Evolutionary conservation across 2,113 vertebrate genomes (phyloP).

Genomic region (Sander lucioperca): DNA sequence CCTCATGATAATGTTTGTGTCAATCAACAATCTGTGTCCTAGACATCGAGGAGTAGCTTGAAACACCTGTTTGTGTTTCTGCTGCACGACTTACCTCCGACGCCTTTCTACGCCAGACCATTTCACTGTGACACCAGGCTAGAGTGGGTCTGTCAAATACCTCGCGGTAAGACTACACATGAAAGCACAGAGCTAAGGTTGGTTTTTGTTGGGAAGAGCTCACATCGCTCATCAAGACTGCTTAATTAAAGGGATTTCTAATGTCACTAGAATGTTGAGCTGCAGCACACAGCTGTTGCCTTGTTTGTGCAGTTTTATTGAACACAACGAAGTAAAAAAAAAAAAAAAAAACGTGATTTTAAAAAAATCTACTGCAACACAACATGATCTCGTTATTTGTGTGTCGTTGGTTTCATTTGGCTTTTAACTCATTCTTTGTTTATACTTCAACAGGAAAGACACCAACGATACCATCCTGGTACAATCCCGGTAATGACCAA

Average conservation of each 20-base stretch:
- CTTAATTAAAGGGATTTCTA: not conserved
- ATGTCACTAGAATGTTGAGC: not conserved
- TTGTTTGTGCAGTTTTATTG: not conserved
- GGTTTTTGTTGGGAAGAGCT: not conserved
- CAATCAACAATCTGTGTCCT: conserved; percentile 45
- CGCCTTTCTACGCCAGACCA: conserved; percentile 85
- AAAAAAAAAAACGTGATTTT: not conserved
- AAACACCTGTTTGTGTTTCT: conserved; percentile 55
- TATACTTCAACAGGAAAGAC: conserved; percentile 82
- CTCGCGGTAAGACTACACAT: conserved; percentile 86
- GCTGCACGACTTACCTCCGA: conserved; percentile 27
- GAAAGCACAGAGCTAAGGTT: not conserved
- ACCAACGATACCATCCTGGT: conserved; percentile 91
- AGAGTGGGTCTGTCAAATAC: conserved; percentile 96
- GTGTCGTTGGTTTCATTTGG: not conserved
- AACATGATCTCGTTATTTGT: not conserved
- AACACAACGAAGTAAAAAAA: not conserved
- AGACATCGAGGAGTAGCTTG: conserved; percentile 73
- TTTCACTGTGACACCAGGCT: conserved; percentile 92
- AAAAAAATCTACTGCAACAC: not conserved
- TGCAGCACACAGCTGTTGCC: not conserved
- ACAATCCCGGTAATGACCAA: conserved; percentile 89
- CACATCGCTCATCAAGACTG: not conserved
- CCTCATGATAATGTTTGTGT: not conserved
- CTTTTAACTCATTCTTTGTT: conserved; percentile 15